Evolutionary conservation across 2,113 vertebrate species (phyloP).

Genomic region (Monopterus albus): DNA sequence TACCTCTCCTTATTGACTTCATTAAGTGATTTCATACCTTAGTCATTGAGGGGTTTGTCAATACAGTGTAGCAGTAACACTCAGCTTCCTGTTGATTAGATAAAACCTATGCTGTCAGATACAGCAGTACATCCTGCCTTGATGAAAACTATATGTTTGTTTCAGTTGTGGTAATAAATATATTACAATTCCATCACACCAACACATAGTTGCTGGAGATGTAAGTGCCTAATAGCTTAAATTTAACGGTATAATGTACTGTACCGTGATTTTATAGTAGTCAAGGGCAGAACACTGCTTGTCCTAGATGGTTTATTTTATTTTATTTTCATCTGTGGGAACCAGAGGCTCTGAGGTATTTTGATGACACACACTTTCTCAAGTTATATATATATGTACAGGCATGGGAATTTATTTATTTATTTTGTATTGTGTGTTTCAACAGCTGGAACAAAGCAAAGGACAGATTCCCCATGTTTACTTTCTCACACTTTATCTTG

Average conservation of each 20-base stretch:
- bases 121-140: background rate
- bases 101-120: too few relatives aligned
- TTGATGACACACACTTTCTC: background rate
- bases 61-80: too few relatives aligned
- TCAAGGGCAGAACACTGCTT: background rate
- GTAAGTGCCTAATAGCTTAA: background rate
- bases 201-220: slow-evolving; percentile 16
- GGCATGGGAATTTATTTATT: background rate
- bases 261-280: background rate
- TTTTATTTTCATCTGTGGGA: background rate
- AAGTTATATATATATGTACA: background rate
- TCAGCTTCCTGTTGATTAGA: too few relatives aligned
- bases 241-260: background rate
- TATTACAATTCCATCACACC: background rate
- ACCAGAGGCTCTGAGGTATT: background rate
- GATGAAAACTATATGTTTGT: too few relatives aligned
- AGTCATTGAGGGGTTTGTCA: too few relatives aligned
- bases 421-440: background rate
- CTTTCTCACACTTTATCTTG: background rate
- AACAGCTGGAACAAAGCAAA: background rate
- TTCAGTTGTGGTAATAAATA: too few relatives aligned
- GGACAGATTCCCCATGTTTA: background rate
- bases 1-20: background rate
- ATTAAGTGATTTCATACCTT: background rate
- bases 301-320: slow-evolving; percentile 1